Evolutionary conservation across 2,113 vertebrate genomes (phyloP).

Genomic region (Tringa solitaria): DNA sequence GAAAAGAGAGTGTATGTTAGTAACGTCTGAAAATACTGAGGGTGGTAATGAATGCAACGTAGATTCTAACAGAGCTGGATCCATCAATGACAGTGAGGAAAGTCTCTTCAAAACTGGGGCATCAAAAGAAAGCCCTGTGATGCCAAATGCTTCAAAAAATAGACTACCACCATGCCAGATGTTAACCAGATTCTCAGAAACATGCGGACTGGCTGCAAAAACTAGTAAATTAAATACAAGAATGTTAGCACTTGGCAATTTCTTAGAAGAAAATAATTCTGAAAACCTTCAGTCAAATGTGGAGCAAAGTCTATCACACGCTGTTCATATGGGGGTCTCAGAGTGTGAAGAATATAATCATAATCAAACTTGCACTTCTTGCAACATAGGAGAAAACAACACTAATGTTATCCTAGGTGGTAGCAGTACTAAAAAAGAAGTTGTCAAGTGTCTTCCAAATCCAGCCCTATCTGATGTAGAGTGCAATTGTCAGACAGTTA

Average conservation of each 20-base stretch:
- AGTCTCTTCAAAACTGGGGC: neutral
- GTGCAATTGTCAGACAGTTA: neutral
- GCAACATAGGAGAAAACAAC: neutral
- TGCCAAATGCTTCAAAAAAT: neutral
- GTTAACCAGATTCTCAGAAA: conserved; percentile 29
- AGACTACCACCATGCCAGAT: neutral
- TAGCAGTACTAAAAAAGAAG: neutral
- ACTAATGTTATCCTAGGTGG: neutral
- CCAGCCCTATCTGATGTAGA: neutral
- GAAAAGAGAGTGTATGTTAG: neutral
- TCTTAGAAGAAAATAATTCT: conserved; percentile 8
- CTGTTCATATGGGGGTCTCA: neutral
- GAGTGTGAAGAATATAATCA: neutral
- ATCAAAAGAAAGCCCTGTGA: neutral
- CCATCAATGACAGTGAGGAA: neutral
- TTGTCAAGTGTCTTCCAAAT: conserved; percentile 27
- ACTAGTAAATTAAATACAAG: neutral
- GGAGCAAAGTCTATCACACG: neutral
- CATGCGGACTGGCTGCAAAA: neutral
- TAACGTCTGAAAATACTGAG: neutral
- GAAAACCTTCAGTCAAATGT: neutral
- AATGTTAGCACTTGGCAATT: neutral
- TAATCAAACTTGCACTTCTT: neutral
- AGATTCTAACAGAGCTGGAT: neutral
- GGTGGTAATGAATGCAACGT: neutral